A percentile compares a stretch with the other conserved stretches of the same genome.
phyloP scores from a whole-genome alignment of 2,113 vertebrate genomes.

The Haemorhous mexicanus region DNA sequence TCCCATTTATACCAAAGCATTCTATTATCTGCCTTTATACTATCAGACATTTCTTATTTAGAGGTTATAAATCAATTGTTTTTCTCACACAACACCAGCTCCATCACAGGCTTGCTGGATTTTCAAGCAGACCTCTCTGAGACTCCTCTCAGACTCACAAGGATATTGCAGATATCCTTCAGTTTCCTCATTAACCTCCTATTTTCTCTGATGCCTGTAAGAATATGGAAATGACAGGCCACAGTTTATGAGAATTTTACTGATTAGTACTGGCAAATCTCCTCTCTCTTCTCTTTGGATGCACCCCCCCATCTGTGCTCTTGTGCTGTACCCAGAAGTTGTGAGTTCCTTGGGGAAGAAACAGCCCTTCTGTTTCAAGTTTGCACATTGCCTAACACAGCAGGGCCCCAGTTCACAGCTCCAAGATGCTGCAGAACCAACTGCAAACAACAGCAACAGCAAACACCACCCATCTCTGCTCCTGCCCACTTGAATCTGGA shows the following conservation, averaged over 20 bases:
- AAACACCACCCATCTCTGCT: background rate
- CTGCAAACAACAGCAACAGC: background rate
- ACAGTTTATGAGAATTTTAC: background rate
- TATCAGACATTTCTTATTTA: background rate
- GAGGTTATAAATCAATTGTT: background rate
- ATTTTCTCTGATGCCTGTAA: background rate
- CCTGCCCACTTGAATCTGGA: background rate
- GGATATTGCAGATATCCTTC: background rate
- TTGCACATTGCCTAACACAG: background rate
- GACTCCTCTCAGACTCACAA: background rate
- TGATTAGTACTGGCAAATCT: slow-evolving; percentile 8
- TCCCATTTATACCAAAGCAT: background rate
- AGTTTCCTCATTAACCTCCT: background rate
- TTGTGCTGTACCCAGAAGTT: background rate
- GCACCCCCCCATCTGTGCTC: background rate
- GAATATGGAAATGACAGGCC: background rate
- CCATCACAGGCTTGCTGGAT: background rate
- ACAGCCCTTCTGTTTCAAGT: background rate
- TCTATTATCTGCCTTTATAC: background rate
- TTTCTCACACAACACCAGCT: background rate
- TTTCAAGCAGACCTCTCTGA: background rate
- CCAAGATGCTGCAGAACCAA: background rate
- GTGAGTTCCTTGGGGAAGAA: background rate
- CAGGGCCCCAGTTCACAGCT: background rate
- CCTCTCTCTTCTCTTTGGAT: background rate